phyloP scores from a whole-genome alignment of 2,797 vertebrate species.

The Rallus crepitans region DNA sequence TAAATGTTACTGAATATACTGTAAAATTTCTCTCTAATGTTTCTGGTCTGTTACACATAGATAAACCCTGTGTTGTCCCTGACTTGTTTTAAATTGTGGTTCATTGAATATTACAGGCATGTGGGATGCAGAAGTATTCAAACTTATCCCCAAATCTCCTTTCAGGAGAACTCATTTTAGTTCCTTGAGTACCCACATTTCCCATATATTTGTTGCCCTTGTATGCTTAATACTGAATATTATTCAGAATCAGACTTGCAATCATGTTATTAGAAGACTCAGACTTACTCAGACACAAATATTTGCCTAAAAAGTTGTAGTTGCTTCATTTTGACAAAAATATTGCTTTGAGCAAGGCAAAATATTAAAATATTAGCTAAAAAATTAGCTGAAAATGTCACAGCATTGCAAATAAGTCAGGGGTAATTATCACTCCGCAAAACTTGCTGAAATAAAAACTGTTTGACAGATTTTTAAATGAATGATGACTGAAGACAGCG shows the following conservation, averaged over 20 bases:
- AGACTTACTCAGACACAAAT: neutral
- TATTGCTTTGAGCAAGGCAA: neutral
- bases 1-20: neutral
- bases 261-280: neutral
- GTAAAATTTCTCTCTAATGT: neutral
- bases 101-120: neutral
- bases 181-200: neutral
- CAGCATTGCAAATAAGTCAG: neutral
- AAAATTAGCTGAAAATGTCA: neutral
- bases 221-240: neutral
- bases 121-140: neutral
- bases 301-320: neutral
- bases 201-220: neutral
- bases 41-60: neutral
- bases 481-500: neutral
- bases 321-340: neutral
- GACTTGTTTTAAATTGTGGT: neutral
- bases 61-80: neutral
- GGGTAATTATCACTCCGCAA: neutral
- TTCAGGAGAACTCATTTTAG: neutral
- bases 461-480: neutral
- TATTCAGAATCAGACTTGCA: neutral
- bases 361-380: neutral
- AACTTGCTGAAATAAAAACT: neutral
- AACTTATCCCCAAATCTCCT: neutral